These are phyloP conservation scores for Seriola rivoliana DNA, from an alignment of 2,113 vertebrate species.

Conservation along the genomic window DNA sequence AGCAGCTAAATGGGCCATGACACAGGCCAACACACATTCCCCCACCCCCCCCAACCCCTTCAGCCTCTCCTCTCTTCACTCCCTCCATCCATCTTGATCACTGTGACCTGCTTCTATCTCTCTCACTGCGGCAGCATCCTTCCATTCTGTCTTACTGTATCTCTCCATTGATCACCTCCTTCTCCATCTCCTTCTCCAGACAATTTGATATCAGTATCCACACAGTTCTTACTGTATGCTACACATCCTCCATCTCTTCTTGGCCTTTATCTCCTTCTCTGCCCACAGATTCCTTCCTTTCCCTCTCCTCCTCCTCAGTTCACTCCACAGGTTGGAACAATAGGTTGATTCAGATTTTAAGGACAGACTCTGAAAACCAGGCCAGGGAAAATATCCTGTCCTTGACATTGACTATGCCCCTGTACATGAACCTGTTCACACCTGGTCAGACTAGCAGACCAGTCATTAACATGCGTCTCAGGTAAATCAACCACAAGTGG, in stretches of 20 bases:
- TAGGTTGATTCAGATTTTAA: conserved; percentile 1
- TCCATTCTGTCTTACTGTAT: not conserved
- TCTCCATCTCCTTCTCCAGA: conserved; percentile 11
- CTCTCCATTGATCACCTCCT: conserved; percentile 11
- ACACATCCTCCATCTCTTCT: not conserved
- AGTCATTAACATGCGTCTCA: too few species aligned
- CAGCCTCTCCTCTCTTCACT: not conserved
- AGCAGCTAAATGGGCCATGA: conserved; percentile 44
- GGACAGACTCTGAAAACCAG: not conserved
- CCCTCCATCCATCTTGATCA: conserved; percentile 24
- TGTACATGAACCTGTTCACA: not conserved
- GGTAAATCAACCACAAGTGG: too few species aligned
- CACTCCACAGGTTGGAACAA: not conserved
- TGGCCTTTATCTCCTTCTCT: not conserved
- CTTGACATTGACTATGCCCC: not conserved
- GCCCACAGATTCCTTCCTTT: not conserved
- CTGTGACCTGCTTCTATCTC: conserved; percentile 42
- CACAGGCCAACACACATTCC: not conserved
- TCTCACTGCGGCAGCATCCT: conserved; percentile 18
- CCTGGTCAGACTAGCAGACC: too few species aligned
- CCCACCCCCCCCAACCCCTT: not conserved
- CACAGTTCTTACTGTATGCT: not conserved
- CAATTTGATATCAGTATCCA: not conserved
- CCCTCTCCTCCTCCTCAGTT: not conserved
- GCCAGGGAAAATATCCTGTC: not conserved